phyloP scores from a whole-genome alignment of 2,113 vertebrate genomes.

The Neoarius graeffei region DNA sequence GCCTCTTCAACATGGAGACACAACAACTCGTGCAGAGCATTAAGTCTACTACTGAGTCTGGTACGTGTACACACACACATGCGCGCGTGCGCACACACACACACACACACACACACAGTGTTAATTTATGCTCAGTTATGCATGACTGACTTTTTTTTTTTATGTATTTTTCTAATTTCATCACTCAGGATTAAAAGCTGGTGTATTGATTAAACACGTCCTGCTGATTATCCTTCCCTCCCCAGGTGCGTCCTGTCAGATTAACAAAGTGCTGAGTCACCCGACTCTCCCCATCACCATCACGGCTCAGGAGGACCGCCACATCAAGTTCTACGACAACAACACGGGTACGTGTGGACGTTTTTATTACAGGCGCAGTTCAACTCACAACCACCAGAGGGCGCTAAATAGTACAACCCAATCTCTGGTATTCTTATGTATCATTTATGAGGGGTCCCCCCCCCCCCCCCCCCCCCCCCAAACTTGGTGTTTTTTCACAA shows the following conservation, averaged over 20 bases:
- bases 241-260: slow-evolving; percentile 82
- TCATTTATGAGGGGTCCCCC: background rate
- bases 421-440: background rate
- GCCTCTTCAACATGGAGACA: slow-evolving; percentile 98
- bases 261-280: slow-evolving; percentile 97
- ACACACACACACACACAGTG: slow-evolving; percentile 83
- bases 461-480: no score
- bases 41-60: slow-evolving; percentile 81
- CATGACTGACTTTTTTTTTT: background rate
- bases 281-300: slow-evolving; percentile 98
- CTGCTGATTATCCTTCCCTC: slow-evolving; percentile 24
- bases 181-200: background rate
- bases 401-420: background rate
- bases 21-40: slow-evolving; percentile 87
- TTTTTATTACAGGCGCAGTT: background rate
- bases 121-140: background rate
- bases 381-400: background rate
- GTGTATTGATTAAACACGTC: background rate
- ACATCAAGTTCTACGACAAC: slow-evolving; percentile 98
- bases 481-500: no score
- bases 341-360: slow-evolving; percentile 80
- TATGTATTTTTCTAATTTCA: background rate
- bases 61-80: slow-evolving; percentile 66
- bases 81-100: slow-evolving; percentile 68
- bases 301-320: slow-evolving; percentile 94